Percentiles rank a stretch among this genome's conserved stretches.
phyloP scores from a whole-genome alignment of 2,113 vertebrate genomes.

The Dicrurus megarhynchus region DNA sequence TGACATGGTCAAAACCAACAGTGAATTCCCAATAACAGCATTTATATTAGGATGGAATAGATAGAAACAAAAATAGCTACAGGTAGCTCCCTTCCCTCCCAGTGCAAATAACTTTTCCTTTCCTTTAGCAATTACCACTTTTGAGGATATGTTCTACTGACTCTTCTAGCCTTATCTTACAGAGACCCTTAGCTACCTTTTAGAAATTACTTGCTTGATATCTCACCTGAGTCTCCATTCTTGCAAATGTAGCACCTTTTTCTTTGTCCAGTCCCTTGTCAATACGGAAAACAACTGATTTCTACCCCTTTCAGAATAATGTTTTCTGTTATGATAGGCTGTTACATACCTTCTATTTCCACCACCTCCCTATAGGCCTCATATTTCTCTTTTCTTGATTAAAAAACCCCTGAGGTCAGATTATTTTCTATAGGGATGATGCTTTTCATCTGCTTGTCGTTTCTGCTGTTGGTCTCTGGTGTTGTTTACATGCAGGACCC shows the following conservation, averaged over 20 bases:
- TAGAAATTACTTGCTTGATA: neutral
- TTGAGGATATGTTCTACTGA: neutral
- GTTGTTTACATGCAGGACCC: neutral
- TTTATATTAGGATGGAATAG: neutral
- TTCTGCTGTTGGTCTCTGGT: neutral
- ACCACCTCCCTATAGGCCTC: neutral
- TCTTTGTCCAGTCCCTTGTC: neutral
- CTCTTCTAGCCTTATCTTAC: neutral
- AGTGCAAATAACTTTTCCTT: neutral
- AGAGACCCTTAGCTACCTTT: neutral
- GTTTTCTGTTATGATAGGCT: neutral
- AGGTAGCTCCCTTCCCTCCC: neutral
- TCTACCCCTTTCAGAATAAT: neutral
- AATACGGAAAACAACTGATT: neutral
- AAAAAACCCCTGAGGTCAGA: fast-evolving
- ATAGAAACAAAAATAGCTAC: neutral
- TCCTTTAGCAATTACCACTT: neutral
- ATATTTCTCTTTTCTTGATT: neutral
- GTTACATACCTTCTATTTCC: neutral
- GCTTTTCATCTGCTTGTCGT: neutral
- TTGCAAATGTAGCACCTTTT: neutral
- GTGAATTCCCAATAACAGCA: neutral
- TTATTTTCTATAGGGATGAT: neutral
- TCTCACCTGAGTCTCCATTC: neutral
- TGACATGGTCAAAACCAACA: neutral